Evolutionary conservation across 2,113 vertebrate genomes (phyloP), one percentile per base, ranked within the genome.

Genomic region (Notothenia rossii): DNA sequence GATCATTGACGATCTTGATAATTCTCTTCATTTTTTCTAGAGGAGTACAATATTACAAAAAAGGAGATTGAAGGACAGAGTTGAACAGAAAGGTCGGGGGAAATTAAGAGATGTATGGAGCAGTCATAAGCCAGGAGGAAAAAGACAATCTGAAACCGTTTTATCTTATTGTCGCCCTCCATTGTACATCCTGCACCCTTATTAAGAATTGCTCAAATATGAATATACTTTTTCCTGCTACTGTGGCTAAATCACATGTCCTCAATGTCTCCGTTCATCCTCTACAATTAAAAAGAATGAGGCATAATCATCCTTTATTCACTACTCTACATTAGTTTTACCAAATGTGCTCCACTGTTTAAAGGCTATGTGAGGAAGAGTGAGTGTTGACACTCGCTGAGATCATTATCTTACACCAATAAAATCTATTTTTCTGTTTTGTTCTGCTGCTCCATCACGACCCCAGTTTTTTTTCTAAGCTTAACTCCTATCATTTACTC

Each of bases 1-100:
- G 59, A 29, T 74, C 49, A 45, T 81, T 40, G 20, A 29, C 25
- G 66, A 83, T 50, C 10, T 17, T 69, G 4, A n/a, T 11, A 56
- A 56, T n/a, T 0, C 3, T 61, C 29, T 10, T 70, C 18, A 45
- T 72, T 45, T 72, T 45, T 6, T 70, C 68, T 81, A 22, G 11
- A 33, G 65, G 13, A 49, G 14, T 13, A 25, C 56, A 54, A 29
- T 29, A 29, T 29, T 29, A 29, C 29, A 17, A 14, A 46, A 5
- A 54, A 59, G 56, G 36, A 59, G 17, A 48, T 13, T 20, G 10
- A n/a, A 18, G 51, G 17, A 20, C 36, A 55, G 14, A 54, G 17
- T 2, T 10, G 12, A 55, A 22, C 15, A 20, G 17, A n/a, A 14
- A 40, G 25, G 40, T 22, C 7, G 0, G 8, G 48, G 2, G 18